Evolutionary conservation across 2,888 invertebrate genomes (phyloP).

Genomic region (Meteorus colon): DNA sequence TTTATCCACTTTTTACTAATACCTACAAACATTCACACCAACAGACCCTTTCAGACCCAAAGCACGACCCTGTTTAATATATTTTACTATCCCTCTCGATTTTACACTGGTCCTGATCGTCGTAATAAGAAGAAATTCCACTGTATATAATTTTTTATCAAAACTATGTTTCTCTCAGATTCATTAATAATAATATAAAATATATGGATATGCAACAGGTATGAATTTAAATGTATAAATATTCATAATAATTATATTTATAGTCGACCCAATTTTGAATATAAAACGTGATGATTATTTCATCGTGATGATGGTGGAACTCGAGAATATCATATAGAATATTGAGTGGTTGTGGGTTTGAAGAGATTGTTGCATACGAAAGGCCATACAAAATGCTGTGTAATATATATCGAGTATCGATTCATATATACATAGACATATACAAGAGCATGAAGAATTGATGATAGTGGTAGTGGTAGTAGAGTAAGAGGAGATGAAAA

Average conservation of each 20-base stretch:
- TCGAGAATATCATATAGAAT: background rate
- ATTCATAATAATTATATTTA: background rate
- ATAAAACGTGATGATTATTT: conserved; percentile 15
- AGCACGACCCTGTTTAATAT: too few relatives aligned
- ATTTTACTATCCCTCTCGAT: too few relatives aligned
- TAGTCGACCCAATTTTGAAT: conserved; percentile 22
- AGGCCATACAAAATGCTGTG: conserved; percentile 25
- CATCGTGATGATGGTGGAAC: background rate
- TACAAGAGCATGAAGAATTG: background rate
- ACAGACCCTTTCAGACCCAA: too few relatives aligned
- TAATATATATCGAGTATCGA: conserved; percentile 37
- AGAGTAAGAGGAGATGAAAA: background rate
- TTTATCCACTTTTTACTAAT: too few relatives aligned
- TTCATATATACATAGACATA: conserved; percentile 1
- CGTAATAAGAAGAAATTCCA: too few relatives aligned
- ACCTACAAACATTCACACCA: too few relatives aligned
- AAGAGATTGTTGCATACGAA: background rate
- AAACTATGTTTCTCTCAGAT: too few relatives aligned
- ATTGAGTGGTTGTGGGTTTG: conserved; percentile 10
- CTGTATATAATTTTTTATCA: too few relatives aligned
- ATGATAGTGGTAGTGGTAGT: background rate
- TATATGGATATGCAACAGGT: too few relatives aligned
- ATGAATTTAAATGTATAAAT: background rate
- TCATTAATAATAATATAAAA: too few relatives aligned
- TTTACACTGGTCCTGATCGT: too few relatives aligned